Conservation (phyloP, 2,888 invertebrate genomes). For the Heliconius charithonia region DNA sequence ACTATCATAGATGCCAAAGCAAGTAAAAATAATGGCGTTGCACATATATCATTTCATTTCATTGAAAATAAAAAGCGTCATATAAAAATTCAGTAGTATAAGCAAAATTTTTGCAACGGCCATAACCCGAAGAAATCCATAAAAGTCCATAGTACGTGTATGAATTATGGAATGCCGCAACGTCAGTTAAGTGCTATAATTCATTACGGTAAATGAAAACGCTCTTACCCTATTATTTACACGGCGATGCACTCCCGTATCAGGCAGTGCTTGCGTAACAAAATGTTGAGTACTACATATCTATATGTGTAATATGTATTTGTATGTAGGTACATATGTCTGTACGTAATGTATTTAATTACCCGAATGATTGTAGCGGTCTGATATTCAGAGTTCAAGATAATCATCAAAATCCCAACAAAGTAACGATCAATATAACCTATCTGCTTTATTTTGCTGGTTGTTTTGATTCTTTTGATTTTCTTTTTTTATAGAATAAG, state of each 20-base stretch:
- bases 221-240: slow-evolving; percentile 36
- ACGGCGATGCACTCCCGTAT: slow-evolving; percentile 29
- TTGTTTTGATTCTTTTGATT: too few relatives aligned
- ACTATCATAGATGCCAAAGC: neutral
- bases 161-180: slow-evolving; percentile 30
- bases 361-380: neutral
- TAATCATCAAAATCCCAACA: neutral
- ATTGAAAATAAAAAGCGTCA: neutral
- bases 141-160: slow-evolving; percentile 23
- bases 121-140: slow-evolving; percentile 26
- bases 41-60: neutral
- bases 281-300: slow-evolving; percentile 15
- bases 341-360: neutral
- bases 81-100: neutral
- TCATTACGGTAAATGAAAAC: slow-evolving; percentile 39
- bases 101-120: slow-evolving; percentile 12
- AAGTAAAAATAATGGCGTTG: neutral
- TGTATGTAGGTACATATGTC: neutral
- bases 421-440: neutral
- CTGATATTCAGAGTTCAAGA: neutral
- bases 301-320: neutral
- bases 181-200: slow-evolving; percentile 40
- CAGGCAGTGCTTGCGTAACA: slow-evolving; percentile 24
- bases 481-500: too few relatives aligned
- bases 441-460: too few relatives aligned